Conservation (phyloP, 2,888 invertebrate species). For the Plagodis dolabraria region DNA sequence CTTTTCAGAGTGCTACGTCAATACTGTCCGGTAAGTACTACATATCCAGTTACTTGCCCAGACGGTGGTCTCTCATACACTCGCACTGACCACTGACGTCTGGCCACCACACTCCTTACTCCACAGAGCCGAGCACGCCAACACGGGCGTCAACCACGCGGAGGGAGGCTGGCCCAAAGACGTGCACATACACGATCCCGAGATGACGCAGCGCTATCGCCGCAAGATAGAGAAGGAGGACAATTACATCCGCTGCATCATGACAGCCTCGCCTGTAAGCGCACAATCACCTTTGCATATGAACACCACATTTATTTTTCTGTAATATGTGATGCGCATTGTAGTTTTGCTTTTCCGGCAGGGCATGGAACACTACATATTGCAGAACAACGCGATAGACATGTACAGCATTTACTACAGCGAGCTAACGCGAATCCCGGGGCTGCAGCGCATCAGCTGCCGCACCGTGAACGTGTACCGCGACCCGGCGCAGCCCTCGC, state of each 20-base stretch:
- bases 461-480: conserved; percentile 94
- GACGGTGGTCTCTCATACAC: too few species aligned
- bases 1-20: conserved; percentile 75
- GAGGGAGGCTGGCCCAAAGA: conserved; percentile 95
- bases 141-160: conserved; percentile 87
- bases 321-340: not conserved
- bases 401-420: conserved; percentile 95
- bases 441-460: conserved; percentile 87
- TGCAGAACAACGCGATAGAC: conserved; percentile 96
- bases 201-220: conserved; percentile 89
- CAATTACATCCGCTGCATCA: conserved; percentile 87
- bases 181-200: conserved; percentile 85
- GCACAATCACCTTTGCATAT: not conserved
- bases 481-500: conserved; percentile 84
- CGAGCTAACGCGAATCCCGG: conserved; percentile 86
- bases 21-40: conserved; percentile 78
- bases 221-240: conserved; percentile 94
- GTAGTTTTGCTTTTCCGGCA: conserved; percentile 50
- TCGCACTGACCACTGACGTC: too few species aligned
- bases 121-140: conserved; percentile 82
- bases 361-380: conserved; percentile 92
- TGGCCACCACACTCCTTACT: not conserved
- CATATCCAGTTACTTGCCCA: not conserved
- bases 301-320: too few species aligned
- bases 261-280: conserved; percentile 71